Conservation (phyloP, 2,797 vertebrate genomes). For the Pseudochromis fuscus region DNA sequence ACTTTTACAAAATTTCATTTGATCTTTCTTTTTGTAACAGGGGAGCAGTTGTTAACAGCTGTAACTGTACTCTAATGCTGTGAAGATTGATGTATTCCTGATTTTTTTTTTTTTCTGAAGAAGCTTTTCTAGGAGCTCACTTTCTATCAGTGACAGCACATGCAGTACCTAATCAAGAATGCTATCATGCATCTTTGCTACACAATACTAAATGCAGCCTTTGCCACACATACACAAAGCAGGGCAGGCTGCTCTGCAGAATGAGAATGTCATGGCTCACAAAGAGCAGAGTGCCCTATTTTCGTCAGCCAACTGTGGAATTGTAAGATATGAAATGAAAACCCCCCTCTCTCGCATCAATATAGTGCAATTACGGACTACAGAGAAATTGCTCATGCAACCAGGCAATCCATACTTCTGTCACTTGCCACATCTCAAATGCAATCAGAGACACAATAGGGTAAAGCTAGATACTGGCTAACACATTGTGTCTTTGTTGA, state of each 20-base stretch:
- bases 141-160: slow-evolving; percentile 38
- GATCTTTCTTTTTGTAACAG: slow-evolving; percentile 37
- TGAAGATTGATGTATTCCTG: slow-evolving; percentile 34
- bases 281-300: slow-evolving; percentile 76
- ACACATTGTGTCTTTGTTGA: slow-evolving; percentile 37
- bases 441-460: slow-evolving; percentile 68
- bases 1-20: slow-evolving; percentile 35
- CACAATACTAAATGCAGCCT: slow-evolving; percentile 59
- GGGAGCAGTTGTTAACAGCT: slow-evolving; percentile 52
- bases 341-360: slow-evolving; percentile 72
- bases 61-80: slow-evolving; percentile 29
- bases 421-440: slow-evolving; percentile 75
- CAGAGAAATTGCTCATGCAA: slow-evolving; percentile 79
- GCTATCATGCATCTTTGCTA: slow-evolving; percentile 48
- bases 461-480: slow-evolving; percentile 36
- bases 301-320: slow-evolving; percentile 68
- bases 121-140: slow-evolving; percentile 37
- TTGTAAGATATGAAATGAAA: slow-evolving; percentile 75
- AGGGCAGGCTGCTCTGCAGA: slow-evolving; percentile 60
- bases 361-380: slow-evolving; percentile 80
- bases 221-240: slow-evolving; percentile 63
- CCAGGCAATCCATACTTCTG: slow-evolving; percentile 79
- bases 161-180: slow-evolving; percentile 48
- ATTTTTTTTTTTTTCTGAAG: slow-evolving; percentile 28
- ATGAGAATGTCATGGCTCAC: slow-evolving; percentile 71